phyloP scores from a whole-genome alignment of 2,797 vertebrate genomes.

The Phrynocephalus vlangalii region DNA sequence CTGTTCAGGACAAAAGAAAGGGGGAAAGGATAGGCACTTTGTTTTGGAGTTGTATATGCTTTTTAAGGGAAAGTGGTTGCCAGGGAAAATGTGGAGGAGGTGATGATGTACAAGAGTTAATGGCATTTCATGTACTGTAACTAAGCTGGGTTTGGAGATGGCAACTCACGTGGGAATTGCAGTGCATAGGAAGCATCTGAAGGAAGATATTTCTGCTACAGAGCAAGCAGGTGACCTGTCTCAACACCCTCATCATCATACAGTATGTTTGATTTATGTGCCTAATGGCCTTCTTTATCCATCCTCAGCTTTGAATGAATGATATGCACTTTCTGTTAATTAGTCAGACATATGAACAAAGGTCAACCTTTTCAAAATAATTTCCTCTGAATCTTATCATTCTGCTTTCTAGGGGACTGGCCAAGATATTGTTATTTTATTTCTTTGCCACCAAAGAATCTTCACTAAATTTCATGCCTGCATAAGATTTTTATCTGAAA shows the following conservation, averaged over 20 bases:
- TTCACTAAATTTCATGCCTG: neutral
- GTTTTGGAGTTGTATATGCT: neutral
- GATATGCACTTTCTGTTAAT: slow-evolving; percentile 49
- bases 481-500: slow-evolving; percentile 22
- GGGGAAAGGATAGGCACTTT: slow-evolving; percentile 28
- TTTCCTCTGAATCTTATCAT: slow-evolving; percentile 46
- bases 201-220: slow-evolving; percentile 22
- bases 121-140: slow-evolving; percentile 38
- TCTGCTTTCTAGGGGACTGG: slow-evolving; percentile 51
- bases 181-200: slow-evolving; percentile 25
- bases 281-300: slow-evolving; percentile 39
- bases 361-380: slow-evolving; percentile 53
- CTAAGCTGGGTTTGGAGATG: slow-evolving; percentile 16
- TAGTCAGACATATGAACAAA: neutral
- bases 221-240: slow-evolving; percentile 37
- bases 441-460: slow-evolving; percentile 33
- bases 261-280: slow-evolving; percentile 45
- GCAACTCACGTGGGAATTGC: slow-evolving; percentile 48
- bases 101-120: slow-evolving; percentile 42
- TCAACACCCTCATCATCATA: slow-evolving; percentile 19
- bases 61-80: neutral
- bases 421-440: slow-evolving; percentile 16
- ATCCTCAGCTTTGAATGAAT: slow-evolving; percentile 42
- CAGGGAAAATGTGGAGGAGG: slow-evolving; percentile 8
- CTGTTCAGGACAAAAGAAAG: slow-evolving; percentile 20